phyloP scores from a whole-genome alignment of 1,140 invertebrate species.

The Coenobita brevimanus region DNA sequence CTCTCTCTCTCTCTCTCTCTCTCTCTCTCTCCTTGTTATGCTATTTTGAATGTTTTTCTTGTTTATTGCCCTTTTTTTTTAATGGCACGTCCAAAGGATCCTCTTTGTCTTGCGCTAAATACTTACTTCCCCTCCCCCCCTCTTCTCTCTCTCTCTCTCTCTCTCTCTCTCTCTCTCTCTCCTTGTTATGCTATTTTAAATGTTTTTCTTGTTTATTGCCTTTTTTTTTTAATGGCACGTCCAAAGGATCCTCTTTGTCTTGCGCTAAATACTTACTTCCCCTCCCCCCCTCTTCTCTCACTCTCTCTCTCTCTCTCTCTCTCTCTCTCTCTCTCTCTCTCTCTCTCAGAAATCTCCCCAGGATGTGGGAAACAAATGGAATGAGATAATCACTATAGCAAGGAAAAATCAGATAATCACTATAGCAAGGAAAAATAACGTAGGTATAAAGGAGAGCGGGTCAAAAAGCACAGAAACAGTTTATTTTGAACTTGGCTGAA shows the following conservation, averaged over 20 bases:
- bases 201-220: too few relatives aligned
- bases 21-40: conserved; percentile 12
- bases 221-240: neutral
- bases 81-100: too few relatives aligned
- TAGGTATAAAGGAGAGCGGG: too few relatives aligned
- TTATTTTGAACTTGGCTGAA: too few relatives aligned
- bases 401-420: neutral
- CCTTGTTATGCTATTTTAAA: neutral
- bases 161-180: too few relatives aligned
- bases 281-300: neutral
- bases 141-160: too few relatives aligned
- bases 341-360: neutral
- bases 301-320: conserved; percentile 38
- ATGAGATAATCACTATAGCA: neutral
- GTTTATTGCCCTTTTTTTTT: too few relatives aligned
- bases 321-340: conserved; percentile 39
- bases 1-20: conserved; percentile 43
- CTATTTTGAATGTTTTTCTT: neutral
- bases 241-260: neutral
- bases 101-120: neutral
- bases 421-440: neutral
- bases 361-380: too few relatives aligned
- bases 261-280: neutral
- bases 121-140: neutral
- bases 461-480: too few relatives aligned